Evolutionary conservation across 2,113 vertebrate species (phyloP), one percentile per base, ranked within the genome.

Genomic region (Chionomys nivalis): DNA sequence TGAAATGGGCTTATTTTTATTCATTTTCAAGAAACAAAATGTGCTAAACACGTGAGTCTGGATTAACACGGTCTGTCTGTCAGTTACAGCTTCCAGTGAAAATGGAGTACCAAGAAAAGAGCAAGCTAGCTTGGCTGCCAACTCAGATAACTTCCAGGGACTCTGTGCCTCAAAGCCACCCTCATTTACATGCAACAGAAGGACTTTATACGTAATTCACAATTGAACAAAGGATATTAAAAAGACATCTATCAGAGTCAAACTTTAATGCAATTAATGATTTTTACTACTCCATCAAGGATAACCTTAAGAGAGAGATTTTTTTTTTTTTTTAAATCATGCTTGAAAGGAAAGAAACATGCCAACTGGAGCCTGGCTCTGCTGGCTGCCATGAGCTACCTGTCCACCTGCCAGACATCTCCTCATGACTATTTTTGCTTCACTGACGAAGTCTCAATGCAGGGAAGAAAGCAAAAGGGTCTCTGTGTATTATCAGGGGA

Each of bases 21-120:
- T 77, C 23, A n/a, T 86, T 89, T 61, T 85, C 39, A 79, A 68
- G 58, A 82, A 44, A 94, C 55, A 86, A 95, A 47, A 55, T 23
- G 6, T 93, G 63, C 49, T 87, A 91, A 83, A 76, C 12, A 49
- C 31, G 33, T 24, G 44, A 58, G 42, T 86, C n/a, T 65, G 65
- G 86, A 36, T 72, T 33, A 72, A 31, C 19, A 31, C 0, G 33
- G 49, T 70, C n/a, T 89, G 61, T 70, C 75, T 81, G 17, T 92
- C 23, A 65, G 65, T 39, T 12, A 52, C 42, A 26, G 36, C 49
- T 63, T 91, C 89, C 85, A 65, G 76, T 49, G 28, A 83, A 85
- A 87, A 77, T 4, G 5, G 39, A 65, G 24, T 23, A 16, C 52
- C 58, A 33, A 49, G 81, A 28, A 47, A 93, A 95, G 63, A 47